Conservation (phyloP, 2,113 vertebrate species). For the Centropus unirufus region DNA sequence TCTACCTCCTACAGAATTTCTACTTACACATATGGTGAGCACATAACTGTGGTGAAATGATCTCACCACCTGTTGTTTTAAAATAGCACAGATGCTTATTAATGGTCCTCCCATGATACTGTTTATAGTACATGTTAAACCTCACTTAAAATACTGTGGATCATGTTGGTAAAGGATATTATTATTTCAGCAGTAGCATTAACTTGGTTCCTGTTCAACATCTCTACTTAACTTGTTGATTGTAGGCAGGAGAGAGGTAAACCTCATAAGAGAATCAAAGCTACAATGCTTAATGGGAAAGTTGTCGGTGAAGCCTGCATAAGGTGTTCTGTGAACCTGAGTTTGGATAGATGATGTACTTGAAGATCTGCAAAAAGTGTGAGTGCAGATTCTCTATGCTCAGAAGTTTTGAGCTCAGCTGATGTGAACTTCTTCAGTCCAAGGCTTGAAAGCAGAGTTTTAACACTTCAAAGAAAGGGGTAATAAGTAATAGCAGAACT, state of each 20-base stretch:
- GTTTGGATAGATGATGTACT: background rate
- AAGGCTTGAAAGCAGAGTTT: background rate
- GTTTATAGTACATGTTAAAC: slow-evolving; percentile 63
- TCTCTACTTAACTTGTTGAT: background rate
- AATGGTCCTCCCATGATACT: slow-evolving; percentile 56
- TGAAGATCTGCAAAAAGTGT: background rate
- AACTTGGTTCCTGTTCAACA: background rate
- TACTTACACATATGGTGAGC: slow-evolving; percentile 61
- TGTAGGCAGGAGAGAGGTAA: background rate
- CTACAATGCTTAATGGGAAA: background rate
- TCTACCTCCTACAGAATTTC: slow-evolving; percentile 62
- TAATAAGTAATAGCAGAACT: background rate
- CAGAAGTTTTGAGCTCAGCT: background rate
- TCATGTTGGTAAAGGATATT: slow-evolving; percentile 57
- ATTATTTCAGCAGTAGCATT: slow-evolving; percentile 36
- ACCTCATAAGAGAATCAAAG: background rate
- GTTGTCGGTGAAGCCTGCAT: background rate
- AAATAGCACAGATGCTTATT: slow-evolving; percentile 68
- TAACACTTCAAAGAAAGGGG: background rate
- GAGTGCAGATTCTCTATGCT: background rate
- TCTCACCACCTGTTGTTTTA: slow-evolving; percentile 69
- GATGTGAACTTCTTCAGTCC: background rate
- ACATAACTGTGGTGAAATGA: slow-evolving; percentile 61
- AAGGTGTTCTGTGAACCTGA: background rate
- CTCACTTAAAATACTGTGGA: slow-evolving; percentile 61